Evolutionary conservation across 2,797 vertebrate genomes (phyloP).

Genomic region (Hippocampus kuda): DNA sequence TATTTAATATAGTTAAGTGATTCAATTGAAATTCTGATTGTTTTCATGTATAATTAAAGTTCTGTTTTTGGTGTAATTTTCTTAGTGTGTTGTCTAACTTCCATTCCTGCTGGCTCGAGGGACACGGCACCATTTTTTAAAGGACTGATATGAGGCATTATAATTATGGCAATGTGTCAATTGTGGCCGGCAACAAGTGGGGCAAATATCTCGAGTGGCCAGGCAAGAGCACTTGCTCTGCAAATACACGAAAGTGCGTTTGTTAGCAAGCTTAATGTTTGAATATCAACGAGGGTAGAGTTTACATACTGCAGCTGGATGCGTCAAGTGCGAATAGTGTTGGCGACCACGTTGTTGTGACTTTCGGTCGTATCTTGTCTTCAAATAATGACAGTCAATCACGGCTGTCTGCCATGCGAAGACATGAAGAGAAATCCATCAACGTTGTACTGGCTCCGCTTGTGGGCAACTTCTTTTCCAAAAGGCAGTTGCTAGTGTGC

Average conservation of each 20-base stretch:
- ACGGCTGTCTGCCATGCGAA: background rate
- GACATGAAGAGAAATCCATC: background rate
- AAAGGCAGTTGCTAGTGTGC: constrained; percentile 23
- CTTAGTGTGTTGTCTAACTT: background rate
- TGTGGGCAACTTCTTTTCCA: constrained; percentile 28
- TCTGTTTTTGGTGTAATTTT: background rate
- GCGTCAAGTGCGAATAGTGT: background rate
- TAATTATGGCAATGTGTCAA: background rate
- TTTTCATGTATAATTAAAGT: background rate
- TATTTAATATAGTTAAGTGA: background rate
- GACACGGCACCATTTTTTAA: background rate
- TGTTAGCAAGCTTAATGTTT: background rate
- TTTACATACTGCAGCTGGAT: background rate
- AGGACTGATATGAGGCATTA: background rate
- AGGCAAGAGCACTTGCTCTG: background rate
- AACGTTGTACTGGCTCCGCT: constrained; percentile 1
- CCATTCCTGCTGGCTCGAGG: background rate
- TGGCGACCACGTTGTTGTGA: background rate
- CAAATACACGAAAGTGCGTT: background rate
- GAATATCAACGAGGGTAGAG: background rate
- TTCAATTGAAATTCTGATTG: background rate
- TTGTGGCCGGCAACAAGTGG: background rate
- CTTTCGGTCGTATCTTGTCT: background rate
- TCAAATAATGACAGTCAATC: background rate
- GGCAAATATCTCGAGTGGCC: background rate